Base-by-base conservation (phyloP, 2,797 vertebrate genomes). In the Pygocentrus nattereri region DNA sequence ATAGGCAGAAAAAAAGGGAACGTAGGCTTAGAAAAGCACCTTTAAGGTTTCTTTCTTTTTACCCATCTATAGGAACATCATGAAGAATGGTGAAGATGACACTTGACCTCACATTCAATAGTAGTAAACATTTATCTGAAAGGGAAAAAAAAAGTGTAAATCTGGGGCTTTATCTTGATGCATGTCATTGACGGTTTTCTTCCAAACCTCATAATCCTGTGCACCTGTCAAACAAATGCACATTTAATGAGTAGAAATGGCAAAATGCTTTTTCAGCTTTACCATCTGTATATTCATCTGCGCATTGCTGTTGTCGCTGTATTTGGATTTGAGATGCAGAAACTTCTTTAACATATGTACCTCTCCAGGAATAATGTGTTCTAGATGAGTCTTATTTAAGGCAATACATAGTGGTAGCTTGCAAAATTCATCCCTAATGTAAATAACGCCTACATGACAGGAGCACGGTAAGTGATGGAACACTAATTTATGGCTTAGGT, bases 361-460 rank as follows among this genome's bases (percentile, higher is more conserved):
- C 21, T 47, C 25, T 67, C 21, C 6, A 72, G 30, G 58, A 69
- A 61, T 56, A 34, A 6, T 8, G 5, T 56, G 19, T 7, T 19
- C 58, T 16, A 10, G 49, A 38, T 25, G 50, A 44, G 52, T 21
- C 30, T 50, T 62, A 38, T 72, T 41, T 34, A 27, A 34, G 41
- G 12, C 16, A 15, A 59, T 16, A n/a, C 7, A 54, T n/a, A 47
- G 11, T 2, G 21, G 25, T 58, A 58, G 38, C 38, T 47, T 30
- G 31, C 69, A 41, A 54, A 71, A 79, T 49, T 79, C 41, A 31
- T 71, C 68, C 31, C 31, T 74, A 41, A 74, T 59, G 72, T 30
- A 74, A 15, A 41, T 65, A 64, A 68, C 50, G 5, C 18, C 72
- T 4, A 34, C 19, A 30, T 27, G 5, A 56, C 31, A 58, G 13